Evolutionary conservation across 2,113 vertebrate species (phyloP).

Genomic region (Grus americana): DNA sequence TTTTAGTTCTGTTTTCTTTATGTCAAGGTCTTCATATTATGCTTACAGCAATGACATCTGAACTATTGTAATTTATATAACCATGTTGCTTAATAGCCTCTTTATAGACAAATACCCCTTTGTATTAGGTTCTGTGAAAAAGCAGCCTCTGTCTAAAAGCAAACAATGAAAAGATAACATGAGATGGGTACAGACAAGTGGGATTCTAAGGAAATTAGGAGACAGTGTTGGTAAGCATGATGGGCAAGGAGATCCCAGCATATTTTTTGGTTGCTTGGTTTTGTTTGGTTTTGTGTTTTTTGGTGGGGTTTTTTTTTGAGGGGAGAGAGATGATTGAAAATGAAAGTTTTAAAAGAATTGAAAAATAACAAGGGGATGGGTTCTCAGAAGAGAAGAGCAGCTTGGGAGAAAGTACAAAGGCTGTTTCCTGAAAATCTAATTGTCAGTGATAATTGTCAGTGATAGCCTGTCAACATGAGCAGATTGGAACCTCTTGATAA

Average conservation of each 20-base stretch:
- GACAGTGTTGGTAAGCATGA: background rate
- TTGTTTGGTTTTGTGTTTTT: background rate
- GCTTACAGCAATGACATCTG: background rate
- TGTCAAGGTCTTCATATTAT: background rate
- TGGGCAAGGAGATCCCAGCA: background rate
- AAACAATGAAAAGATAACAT: background rate
- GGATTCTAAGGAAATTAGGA: background rate
- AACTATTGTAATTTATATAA: constrained; percentile 1
- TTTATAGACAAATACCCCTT: background rate
- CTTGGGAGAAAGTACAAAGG: constrained; percentile 25
- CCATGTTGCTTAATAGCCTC: background rate
- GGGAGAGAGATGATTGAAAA: background rate
- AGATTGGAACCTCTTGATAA: constrained; percentile 51
- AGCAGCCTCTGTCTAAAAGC: background rate
- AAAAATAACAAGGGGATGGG: background rate
- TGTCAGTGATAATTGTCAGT: constrained; percentile 33
- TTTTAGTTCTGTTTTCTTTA: background rate
- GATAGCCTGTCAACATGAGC: constrained; percentile 43
- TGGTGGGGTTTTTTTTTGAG: background rate
- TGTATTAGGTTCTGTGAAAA: background rate
- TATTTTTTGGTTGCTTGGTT: background rate
- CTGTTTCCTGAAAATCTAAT: constrained; percentile 45
- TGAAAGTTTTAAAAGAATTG: background rate
- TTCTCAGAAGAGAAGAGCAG: constrained; percentile 11
- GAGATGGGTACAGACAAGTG: background rate